Percentiles rank a stretch among this genome's conserved stretches.
phyloP scores from a whole-genome alignment of 2,888 invertebrate genomes.

The Drosophila quasianomalipes region DNA sequence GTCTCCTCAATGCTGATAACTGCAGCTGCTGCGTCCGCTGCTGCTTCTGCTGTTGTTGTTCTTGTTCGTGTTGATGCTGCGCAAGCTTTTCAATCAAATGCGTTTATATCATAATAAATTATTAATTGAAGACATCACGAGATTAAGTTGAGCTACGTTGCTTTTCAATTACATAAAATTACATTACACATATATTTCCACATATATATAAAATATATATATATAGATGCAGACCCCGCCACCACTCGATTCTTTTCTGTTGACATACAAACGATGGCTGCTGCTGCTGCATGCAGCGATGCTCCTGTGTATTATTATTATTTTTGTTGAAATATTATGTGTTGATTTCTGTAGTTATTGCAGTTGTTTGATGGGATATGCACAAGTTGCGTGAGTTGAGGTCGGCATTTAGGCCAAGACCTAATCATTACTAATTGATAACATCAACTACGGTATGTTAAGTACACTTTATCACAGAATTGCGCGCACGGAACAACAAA shows the following conservation, averaged over 20 bases:
- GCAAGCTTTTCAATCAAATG: constrained; percentile 19
- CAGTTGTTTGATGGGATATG: neutral
- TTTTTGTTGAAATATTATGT: constrained; percentile 25
- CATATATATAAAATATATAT: neutral
- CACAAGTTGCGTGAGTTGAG: constrained; percentile 6
- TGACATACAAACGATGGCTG: constrained; percentile 57
- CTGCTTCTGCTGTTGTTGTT: neutral
- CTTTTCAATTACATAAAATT: constrained; percentile 75
- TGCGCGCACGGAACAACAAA: constrained; percentile 62
- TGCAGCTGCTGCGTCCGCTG: constrained; percentile 9
- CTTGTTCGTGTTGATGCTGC: neutral
- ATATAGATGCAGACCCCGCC: neutral
- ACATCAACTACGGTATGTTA: constrained; percentile 60
- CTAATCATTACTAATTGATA: constrained; percentile 64
- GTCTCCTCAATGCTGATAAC: constrained; percentile 25
- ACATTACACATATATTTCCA: constrained; percentile 28
- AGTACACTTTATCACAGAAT: constrained; percentile 75
- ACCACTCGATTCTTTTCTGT: constrained; percentile 7
- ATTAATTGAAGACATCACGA: constrained; percentile 67
- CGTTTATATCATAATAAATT: constrained; percentile 26
- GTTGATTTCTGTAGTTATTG: constrained; percentile 5
- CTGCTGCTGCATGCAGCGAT: constrained; percentile 33
- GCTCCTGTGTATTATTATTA: constrained; percentile 31
- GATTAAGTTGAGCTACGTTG: constrained; percentile 54
- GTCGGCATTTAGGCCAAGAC: constrained; percentile 29